Base-by-base conservation (phyloP, 2,797 vertebrate genomes). In the Manis crassicaudata region DNA sequence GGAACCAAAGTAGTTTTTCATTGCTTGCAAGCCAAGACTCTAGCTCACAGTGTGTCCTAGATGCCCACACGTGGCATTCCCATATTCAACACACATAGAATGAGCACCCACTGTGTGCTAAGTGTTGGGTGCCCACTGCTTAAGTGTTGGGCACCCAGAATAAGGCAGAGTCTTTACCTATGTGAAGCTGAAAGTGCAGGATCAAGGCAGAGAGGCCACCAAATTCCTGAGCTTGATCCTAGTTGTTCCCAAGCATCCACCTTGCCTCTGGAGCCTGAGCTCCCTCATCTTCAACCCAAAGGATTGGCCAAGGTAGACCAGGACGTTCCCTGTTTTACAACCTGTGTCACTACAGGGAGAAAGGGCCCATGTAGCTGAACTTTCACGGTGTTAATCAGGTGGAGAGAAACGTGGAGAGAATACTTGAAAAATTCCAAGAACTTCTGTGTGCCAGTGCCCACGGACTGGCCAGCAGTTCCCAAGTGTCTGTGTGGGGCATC, bases 351-450 rank as follows among this genome's bases (percentile, higher is more conserved):
- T 5, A 9, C 0, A 52, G 9, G 40, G 58, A 70, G 46, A 29
- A 18, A 2, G 21, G 54, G 25, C 18, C 3, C 18, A 23, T 18
- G 21, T 13, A 2, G 4, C 40, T 5, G 40, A 32, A 62, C 17
- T 4, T 40, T 0, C 5, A 9, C 0, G 27, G 16, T 13, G 2
- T 70, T 23, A 5, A 0, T n/a, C 54, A 21, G 60, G 75, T 18
- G n/a, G 27, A 1, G 10, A 12, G 12, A 7, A 10, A 9, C 4
- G 3, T 0, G 14, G 6, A 1, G 14, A 3, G 23, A 23, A 1
- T 5, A 0, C 20, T 27, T 50, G 7, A 10, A 7, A 21, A 12
- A 50, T 72, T n/a, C 4, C 46, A 5, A 40, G 58, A 3, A 50
- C 1, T 1, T 18, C 20, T 6, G 4, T 1, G n/a, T 10, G 3